Evolutionary conservation across 1,140 invertebrate species (phyloP).

Genomic region (Aphaenogaster rudis): DNA sequence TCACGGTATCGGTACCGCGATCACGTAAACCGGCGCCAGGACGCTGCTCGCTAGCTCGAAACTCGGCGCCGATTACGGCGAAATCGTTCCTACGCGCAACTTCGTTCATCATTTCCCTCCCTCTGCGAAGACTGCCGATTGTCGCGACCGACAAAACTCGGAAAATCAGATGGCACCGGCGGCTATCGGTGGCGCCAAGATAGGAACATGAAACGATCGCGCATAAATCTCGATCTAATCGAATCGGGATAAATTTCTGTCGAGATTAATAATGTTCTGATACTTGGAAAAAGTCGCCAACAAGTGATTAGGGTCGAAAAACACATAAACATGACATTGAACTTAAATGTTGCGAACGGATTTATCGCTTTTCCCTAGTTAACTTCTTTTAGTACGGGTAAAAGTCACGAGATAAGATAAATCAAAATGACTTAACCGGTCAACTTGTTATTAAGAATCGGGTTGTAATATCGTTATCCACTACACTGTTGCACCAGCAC

Average conservation of each 20-base stretch:
- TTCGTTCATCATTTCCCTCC: constrained; percentile 40
- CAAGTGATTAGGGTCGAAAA: constrained; percentile 8
- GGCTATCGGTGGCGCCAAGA: constrained; percentile 41
- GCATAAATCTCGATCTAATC: constrained; percentile 37
- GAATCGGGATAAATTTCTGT: constrained; percentile 50
- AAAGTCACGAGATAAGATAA: constrained; percentile 52
- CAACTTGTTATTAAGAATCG: constrained; percentile 42
- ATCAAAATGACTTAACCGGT: constrained; percentile 56
- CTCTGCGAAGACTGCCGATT: neutral
- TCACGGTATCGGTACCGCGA: constrained; percentile 63
- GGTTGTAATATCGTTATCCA: constrained; percentile 52
- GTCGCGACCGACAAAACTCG: constrained; percentile 15
- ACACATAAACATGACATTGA: constrained; percentile 35
- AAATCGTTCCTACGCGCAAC: constrained; percentile 57
- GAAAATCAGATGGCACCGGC: constrained; percentile 58
- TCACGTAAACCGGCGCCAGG: constrained; percentile 78
- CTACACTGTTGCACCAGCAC: constrained; percentile 31
- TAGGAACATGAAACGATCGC: neutral
- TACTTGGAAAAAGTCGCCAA: neutral
- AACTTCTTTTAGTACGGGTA: neutral
- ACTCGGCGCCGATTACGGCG: constrained; percentile 71
- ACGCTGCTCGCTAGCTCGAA: constrained; percentile 55
- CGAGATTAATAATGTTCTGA: constrained; percentile 12
- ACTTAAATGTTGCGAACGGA: constrained; percentile 27
- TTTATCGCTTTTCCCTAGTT: constrained; percentile 16